Evolutionary conservation across 2,113 vertebrate species (phyloP).

Genomic region (Rhineura floridana): DNA sequence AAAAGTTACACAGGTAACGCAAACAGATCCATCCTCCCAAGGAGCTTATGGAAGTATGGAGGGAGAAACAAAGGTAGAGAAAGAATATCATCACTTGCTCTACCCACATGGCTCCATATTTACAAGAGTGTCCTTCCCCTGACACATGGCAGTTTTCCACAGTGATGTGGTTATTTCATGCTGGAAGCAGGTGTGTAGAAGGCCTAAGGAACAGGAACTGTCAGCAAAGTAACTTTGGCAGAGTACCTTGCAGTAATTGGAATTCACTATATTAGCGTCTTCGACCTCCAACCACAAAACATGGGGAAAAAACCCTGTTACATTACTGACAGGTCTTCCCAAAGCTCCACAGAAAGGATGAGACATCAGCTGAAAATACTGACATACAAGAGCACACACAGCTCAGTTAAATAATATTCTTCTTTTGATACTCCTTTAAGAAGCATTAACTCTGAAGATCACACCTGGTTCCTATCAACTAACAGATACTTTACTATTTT

Average conservation of each 20-base stretch:
- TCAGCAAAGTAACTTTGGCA: background rate
- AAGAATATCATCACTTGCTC: background rate
- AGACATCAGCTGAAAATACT: background rate
- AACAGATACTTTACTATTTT: background rate
- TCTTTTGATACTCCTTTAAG: background rate
- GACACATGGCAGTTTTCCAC: background rate
- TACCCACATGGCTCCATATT: background rate
- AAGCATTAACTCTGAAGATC: background rate
- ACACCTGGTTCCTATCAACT: background rate
- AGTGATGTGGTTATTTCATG: background rate
- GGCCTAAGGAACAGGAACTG: background rate
- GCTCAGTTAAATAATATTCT: background rate
- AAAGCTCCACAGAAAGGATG: fast-evolving
- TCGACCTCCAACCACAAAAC: fast-evolving
- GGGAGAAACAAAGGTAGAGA: background rate
- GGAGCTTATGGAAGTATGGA: background rate
- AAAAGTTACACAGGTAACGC: background rate
- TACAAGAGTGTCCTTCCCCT: background rate
- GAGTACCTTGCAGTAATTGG: background rate
- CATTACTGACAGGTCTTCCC: fast-evolving
- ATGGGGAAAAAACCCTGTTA: fast-evolving
- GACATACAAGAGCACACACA: background rate
- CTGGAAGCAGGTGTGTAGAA: background rate
- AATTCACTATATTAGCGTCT: background rate
- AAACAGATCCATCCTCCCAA: background rate